Evolutionary conservation across 2,888 invertebrate genomes (phyloP), one percentile per base, ranked within the genome.

Genomic region (Andrena marginata): DNA sequence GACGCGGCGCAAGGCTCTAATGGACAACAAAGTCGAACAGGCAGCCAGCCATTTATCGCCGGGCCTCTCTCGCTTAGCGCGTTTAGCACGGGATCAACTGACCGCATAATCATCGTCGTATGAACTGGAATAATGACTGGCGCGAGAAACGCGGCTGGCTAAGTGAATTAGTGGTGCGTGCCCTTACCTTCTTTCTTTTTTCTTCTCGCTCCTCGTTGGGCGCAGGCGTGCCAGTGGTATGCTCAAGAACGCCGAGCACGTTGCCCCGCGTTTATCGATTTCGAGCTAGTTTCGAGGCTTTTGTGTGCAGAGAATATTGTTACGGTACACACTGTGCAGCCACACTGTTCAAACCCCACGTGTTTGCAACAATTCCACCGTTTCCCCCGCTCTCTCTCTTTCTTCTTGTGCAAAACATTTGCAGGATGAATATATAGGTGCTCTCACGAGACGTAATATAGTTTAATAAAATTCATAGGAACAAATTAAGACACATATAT

Each of bases 81-180:
- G 87, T 90, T 92, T 92, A 92, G 87, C 91, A 87, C 88, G 74
- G 74, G 84, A 84, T 87, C 86, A 78, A 85, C 86, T 82, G 85
- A 87, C 88, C 87, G 84, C 84, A 82, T 90, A 90, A 89, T 91
- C 86, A 88, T 87, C 86, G 80, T 80, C 70, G 88, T 86, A 84
- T 70, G 80, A 76, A 85, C 83, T 76, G 77, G 87, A 85, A 85
- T 87, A 86, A 85, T 85, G 73, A 68, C 64, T 54, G 85, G 84
- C 84, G 85, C 78, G 84, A 79, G 77, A 86, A 87, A 85, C 84
- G 80, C 77, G 82, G 63, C 79, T 56, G 75, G 82, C 89, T 90
- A 90, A 91, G 85, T 85, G 87, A 90, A 88, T 91, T 90, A 89
- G 89, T 88, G 86, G 64, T 85, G 86, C 87, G 86, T 85, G 88